Evolutionary conservation across 2,113 vertebrate genomes (phyloP).

Genomic region (Speoplatyrhinus poulsoni): DNA sequence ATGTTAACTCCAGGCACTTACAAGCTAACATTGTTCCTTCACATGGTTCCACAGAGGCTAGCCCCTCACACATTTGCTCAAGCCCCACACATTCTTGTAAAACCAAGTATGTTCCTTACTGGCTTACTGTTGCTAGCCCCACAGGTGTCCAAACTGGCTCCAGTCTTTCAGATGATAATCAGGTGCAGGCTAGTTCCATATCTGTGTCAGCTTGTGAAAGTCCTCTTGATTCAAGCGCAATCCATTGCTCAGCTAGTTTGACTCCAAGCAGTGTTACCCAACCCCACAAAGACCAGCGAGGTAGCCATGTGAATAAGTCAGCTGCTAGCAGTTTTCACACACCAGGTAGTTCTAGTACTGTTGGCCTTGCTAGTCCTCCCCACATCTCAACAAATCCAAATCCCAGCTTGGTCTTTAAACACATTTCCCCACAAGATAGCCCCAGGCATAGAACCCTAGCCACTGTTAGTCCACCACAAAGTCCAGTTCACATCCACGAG

Average conservation of each 20-base stretch:
- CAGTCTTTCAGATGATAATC: conserved; percentile 10
- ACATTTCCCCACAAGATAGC: conserved; percentile 17
- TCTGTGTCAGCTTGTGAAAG: conserved; percentile 21
- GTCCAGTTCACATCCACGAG: conserved; percentile 2
- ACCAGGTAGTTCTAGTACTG: conserved; percentile 50
- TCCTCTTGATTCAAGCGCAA: conserved; percentile 25
- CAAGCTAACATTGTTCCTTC: background rate
- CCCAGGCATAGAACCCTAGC: conserved; percentile 16
- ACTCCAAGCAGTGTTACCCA: conserved; percentile 12
- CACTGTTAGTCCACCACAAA: conserved; percentile 7
- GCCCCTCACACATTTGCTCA: background rate
- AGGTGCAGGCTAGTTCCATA: conserved; percentile 10
- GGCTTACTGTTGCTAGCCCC: background rate
- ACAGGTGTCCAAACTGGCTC: conserved; percentile 8
- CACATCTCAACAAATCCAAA: conserved; percentile 20
- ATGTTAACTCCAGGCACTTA: background rate
- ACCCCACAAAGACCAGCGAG: conserved; percentile 7
- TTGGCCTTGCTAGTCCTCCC: conserved; percentile 58
- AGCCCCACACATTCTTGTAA: conserved; percentile 1
- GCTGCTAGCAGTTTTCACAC: conserved; percentile 17
- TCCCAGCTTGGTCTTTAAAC: conserved; percentile 25
- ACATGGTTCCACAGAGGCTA: background rate
- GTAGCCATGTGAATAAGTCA: background rate
- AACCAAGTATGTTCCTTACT: conserved; percentile 1
- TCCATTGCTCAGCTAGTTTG: conserved; percentile 16